These are phyloP conservation scores for Hymenopus coronatus DNA, from an alignment of 2,888 invertebrate genomes.

Conservation along the genomic window DNA sequence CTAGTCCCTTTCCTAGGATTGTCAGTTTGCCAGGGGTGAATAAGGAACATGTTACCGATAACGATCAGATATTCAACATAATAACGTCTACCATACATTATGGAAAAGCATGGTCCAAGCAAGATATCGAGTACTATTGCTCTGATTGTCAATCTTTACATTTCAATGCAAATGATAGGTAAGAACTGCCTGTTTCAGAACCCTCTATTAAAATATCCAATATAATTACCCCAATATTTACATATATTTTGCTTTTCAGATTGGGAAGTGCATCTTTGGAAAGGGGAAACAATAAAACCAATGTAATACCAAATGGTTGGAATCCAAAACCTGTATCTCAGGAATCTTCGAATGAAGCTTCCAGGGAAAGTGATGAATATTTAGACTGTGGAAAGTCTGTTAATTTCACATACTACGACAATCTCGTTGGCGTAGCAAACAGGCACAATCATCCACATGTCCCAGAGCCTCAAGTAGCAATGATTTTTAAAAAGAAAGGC, in stretches of 20 bases:
- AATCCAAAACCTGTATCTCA: slow-evolving; percentile 7
- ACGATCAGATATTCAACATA: slow-evolving; percentile 72
- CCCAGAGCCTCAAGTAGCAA: slow-evolving; percentile 79
- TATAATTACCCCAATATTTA: no score
- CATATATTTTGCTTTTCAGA: background rate
- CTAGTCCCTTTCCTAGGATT: slow-evolving; percentile 56
- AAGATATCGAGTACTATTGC: slow-evolving; percentile 62
- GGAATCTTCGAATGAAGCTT: slow-evolving; percentile 20
- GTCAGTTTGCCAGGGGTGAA: slow-evolving; percentile 42
- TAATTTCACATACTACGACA: slow-evolving; percentile 86
- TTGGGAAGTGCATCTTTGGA: background rate
- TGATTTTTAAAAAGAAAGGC: slow-evolving; percentile 68
- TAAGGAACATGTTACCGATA: slow-evolving; percentile 48
- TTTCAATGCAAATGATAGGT: slow-evolving; percentile 17
- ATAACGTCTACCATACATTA: slow-evolving; percentile 69
- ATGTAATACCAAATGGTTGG: slow-evolving; percentile 19
- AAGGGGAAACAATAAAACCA: slow-evolving; percentile 21
- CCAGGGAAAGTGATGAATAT: slow-evolving; percentile 36
- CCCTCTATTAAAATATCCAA: no score
- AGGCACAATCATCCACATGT: slow-evolving; percentile 78
- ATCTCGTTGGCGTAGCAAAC: slow-evolving; percentile 80
- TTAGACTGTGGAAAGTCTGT: slow-evolving; percentile 82
- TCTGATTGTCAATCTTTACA: slow-evolving; percentile 53
- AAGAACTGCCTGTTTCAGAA: background rate
- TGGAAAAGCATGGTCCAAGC: slow-evolving; percentile 65